phyloP scores from a whole-genome alignment of 2,888 invertebrate species.

The Embidobia sp. region DNA sequence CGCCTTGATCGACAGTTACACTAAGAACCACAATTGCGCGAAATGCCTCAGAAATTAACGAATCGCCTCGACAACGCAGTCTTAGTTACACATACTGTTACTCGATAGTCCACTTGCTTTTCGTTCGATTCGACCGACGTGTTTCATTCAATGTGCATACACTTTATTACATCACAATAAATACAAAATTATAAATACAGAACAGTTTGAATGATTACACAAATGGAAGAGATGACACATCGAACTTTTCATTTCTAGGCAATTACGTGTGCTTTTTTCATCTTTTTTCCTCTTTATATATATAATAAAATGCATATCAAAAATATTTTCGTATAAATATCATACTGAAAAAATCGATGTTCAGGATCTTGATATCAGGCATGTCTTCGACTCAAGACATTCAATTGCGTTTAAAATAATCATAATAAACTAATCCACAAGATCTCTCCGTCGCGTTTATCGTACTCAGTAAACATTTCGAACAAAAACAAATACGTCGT shows the following conservation, averaged over 20 bases:
- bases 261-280: constrained; percentile 41
- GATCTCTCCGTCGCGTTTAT: constrained; percentile 24
- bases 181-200: constrained; percentile 52
- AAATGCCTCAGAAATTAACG: constrained; percentile 24
- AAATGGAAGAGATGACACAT: constrained; percentile 53
- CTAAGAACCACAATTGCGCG: constrained; percentile 9
- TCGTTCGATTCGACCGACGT: too few species aligned
- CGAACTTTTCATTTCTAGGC: constrained; percentile 58
- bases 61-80: constrained; percentile 29
- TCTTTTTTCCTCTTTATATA: constrained; percentile 18
- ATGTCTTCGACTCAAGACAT: constrained; percentile 35
- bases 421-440: constrained; percentile 22
- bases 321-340: constrained; percentile 55
- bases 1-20: constrained; percentile 2
- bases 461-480: constrained; percentile 11
- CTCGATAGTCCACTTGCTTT: too few species aligned
- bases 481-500: constrained; percentile 17
- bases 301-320: constrained; percentile 61
- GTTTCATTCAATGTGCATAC: constrained; percentile 17
- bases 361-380: constrained; percentile 46
- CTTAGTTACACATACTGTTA: constrained; percentile 15
- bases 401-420: constrained; percentile 23
- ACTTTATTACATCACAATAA: constrained; percentile 31
- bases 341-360: constrained; percentile 53
- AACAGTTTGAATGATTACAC: constrained; percentile 23